phyloP scores from a whole-genome alignment of 2,888 invertebrate genomes.

The Aproaerema taeniolella region DNA sequence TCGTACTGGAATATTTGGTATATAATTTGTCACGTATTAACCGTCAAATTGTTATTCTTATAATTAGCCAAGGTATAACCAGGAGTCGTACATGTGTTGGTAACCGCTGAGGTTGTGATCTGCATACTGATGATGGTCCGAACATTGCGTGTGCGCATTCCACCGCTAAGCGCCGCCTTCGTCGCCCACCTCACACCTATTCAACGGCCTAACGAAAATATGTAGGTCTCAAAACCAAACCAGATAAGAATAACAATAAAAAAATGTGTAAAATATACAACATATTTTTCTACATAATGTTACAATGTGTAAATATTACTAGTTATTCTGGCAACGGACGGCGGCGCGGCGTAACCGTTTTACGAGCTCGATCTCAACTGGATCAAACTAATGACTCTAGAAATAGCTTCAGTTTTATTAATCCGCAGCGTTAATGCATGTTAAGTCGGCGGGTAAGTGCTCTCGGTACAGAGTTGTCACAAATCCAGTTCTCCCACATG shows the following conservation, averaged over 20 bases:
- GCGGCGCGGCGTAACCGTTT: too few species aligned
- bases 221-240: too few species aligned
- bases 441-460: constrained; percentile 33
- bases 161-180: constrained; percentile 30
- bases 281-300: too few species aligned
- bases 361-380: too few species aligned
- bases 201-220: too few species aligned
- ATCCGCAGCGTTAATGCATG: constrained; percentile 46
- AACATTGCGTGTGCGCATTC: constrained; percentile 63
- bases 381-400: constrained; percentile 38
- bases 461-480: constrained; percentile 43
- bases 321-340: too few species aligned
- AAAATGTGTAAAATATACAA: too few species aligned
- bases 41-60: constrained; percentile 42
- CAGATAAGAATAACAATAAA: too few species aligned
- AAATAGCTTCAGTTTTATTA: constrained; percentile 49
- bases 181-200: constrained; percentile 31
- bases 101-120: constrained; percentile 46
- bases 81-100: constrained; percentile 55
- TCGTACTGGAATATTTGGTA: constrained; percentile 3
- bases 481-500: constrained; percentile 69
- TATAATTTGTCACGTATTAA: constrained; percentile 33
- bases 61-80: constrained; percentile 56
- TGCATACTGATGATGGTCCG: constrained; percentile 58
- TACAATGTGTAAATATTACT: too few species aligned